Base-by-base conservation (phyloP, 2,797 vertebrate genomes). In the Xenops minutus region DNA sequence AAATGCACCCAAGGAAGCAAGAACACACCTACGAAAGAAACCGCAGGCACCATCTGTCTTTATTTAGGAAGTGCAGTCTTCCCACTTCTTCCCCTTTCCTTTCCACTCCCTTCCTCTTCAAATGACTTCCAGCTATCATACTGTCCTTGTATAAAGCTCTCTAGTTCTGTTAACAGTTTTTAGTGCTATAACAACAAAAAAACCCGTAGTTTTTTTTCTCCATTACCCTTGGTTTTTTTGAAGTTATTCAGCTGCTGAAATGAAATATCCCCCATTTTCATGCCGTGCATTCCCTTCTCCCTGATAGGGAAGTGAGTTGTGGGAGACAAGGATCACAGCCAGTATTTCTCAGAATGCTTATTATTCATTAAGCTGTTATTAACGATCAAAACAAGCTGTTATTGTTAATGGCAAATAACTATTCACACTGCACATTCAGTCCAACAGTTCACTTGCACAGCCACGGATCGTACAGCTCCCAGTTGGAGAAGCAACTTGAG, bases 31-130 rank as follows among this genome's bases (percentile, higher is more conserved):
- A 85, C 14, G 22, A 74, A 18, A 96, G 78, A 92, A 89, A 77
- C 56, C 34, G 59, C 64, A 91, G 72, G 68, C 68, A 89, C 72
- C 67, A 77, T 83, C 85, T 93, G 82, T 67, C 81, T 91, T 88
- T 74, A 90, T 59, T 86, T 89, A 89, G 87, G 87, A 94, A 92
- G 44, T 56, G 36, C 48, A 77, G 68, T 43, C 75, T 95, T 94
- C 63, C 61, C 72, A 79, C 49, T 88, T 91, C 84, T 90, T 88
- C 30, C 55, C 36, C 51, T 86, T 92, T 46, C 64, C 61, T 85
- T 85, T 95, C 49, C 27, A 64, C 27, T 93, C 34, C 27, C 15
- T 46, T 75, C 32, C 51, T 89, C 72, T 91, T 72, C 58, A 83
- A 61, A 89, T 83, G 37, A 16, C 46, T 93, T 80, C 62, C 41